Percentiles rank a stretch among this genome's conserved stretches.
phyloP scores from a whole-genome alignment of 2,113 vertebrate genomes.

The Dasyornis broadbenti region DNA sequence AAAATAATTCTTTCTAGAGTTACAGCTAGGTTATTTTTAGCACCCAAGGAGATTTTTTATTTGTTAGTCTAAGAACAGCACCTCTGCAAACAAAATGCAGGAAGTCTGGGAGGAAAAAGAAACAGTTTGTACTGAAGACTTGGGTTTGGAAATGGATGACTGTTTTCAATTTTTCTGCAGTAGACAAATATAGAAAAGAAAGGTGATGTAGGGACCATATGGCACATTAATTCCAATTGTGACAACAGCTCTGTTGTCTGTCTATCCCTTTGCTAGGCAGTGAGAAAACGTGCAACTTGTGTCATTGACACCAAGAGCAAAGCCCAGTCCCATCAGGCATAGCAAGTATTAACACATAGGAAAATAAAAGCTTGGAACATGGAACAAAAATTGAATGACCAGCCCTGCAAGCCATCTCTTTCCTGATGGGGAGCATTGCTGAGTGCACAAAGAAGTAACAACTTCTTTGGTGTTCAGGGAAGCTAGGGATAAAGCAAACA shows the following conservation, averaged over 20 bases:
- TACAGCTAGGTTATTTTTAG: background rate
- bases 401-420: background rate
- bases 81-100: background rate
- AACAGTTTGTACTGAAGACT: background rate
- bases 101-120: background rate
- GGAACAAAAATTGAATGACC: background rate
- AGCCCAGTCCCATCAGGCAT: background rate
- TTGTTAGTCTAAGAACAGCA: background rate
- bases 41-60: background rate
- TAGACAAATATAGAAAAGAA: background rate
- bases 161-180: background rate
- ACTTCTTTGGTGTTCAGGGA: background rate
- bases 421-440: background rate
- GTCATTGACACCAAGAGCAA: background rate
- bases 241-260: background rate
- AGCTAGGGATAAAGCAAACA: background rate
- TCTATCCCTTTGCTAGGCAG: background rate
- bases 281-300: background rate
- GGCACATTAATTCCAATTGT: background rate
- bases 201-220: background rate
- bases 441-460: background rate
- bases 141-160: background rate
- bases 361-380: background rate
- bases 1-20: background rate
- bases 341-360: background rate